phyloP scores from a whole-genome alignment of 2,888 invertebrate genomes.

The Diarsia dahlii region DNA sequence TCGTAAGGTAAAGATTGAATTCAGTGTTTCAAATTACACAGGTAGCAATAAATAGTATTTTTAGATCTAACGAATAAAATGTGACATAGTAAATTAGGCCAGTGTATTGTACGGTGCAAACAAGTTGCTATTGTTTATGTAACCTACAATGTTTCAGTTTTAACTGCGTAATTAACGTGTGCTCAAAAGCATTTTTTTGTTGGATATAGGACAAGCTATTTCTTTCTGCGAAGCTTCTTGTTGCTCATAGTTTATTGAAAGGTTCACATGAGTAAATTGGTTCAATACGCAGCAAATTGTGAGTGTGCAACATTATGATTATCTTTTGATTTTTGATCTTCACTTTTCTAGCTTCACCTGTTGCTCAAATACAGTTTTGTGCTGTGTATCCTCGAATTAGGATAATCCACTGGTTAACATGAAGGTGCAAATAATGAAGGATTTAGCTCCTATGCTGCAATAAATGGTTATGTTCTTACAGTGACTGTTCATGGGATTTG shows the following conservation, averaged over 20 bases:
- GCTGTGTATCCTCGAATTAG: not conserved
- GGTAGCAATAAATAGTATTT: slow-evolving; percentile 15
- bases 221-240: not conserved
- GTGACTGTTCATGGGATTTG: not conserved
- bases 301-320: not conserved
- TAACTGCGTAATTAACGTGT: not conserved
- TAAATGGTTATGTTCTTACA: not conserved
- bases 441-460: not conserved
- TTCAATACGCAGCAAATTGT: not conserved
- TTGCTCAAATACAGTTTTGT: not conserved
- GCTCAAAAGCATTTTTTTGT: not conserved
- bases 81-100: not conserved
- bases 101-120: slow-evolving; percentile 11
- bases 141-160: slow-evolving; percentile 12
- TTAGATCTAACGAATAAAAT: slow-evolving; percentile 18
- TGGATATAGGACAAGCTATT: not conserved
- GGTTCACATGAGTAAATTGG: not conserved
- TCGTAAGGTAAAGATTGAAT: slow-evolving; percentile 77
- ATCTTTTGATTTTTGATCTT: not conserved
- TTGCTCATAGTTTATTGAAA: not conserved
- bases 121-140: slow-evolving; percentile 17
- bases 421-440: not conserved
- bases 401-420: not conserved
- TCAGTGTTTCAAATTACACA: slow-evolving; percentile 5
- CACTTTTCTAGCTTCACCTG: not conserved